These are phyloP conservation scores for Clarias gariepinus DNA, from an alignment of 2,113 vertebrate genomes.

Conservation along the genomic window DNA sequence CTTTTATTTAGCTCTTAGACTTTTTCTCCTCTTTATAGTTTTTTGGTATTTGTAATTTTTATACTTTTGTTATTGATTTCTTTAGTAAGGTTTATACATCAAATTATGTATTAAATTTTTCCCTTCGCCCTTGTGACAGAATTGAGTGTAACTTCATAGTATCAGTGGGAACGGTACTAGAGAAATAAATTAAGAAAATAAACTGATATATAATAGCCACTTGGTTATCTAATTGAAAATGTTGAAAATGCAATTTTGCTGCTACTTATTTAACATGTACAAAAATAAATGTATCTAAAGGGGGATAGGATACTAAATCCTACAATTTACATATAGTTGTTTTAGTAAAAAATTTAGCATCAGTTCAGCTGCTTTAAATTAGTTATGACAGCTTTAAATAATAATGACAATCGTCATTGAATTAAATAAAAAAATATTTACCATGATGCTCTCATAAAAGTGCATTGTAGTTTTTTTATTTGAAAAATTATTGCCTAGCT, in stretches of 20 bases:
- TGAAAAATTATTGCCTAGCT: background rate
- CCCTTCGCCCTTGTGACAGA: background rate
- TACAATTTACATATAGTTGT: background rate
- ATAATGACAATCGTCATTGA: background rate
- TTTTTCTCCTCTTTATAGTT: background rate
- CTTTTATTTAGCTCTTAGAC: background rate
- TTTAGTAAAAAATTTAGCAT: background rate
- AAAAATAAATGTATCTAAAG: background rate
- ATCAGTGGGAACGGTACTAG: background rate
- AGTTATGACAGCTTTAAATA: background rate
- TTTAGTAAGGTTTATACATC: background rate
- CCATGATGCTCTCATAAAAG: background rate
- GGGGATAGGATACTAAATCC: background rate
- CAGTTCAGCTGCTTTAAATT: background rate
- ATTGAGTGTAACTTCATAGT: background rate
- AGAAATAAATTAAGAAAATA: background rate
- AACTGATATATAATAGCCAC: background rate
- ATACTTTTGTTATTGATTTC: background rate
- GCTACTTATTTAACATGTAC: background rate
- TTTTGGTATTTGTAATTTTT: background rate
- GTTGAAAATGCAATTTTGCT: background rate
- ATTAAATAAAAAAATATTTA: background rate
- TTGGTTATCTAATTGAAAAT: background rate
- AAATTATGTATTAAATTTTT: background rate
- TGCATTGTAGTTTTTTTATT: background rate